A percentile compares a stretch with the other conserved stretches of the same genome.
Conservation (phyloP, 2,888 invertebrate genomes). For the Ornithoptera alexandrae region DNA sequence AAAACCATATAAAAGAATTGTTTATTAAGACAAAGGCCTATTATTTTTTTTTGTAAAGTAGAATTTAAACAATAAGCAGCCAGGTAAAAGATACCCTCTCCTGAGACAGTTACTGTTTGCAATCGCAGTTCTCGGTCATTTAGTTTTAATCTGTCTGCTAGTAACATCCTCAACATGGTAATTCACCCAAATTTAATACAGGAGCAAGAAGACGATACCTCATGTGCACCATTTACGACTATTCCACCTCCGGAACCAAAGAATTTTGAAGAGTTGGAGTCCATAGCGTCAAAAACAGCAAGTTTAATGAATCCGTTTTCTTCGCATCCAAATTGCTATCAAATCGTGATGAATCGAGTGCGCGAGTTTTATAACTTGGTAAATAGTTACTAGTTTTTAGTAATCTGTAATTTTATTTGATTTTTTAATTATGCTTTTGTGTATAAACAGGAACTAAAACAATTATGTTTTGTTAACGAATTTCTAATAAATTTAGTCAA, state of each 20-base stretch:
- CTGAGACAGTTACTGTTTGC: background rate
- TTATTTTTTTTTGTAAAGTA: background rate
- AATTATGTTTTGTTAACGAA: too few species aligned
- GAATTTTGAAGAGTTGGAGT: constrained; percentile 37
- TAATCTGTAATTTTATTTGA: background rate
- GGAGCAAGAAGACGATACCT: background rate
- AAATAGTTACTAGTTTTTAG: constrained; percentile 21
- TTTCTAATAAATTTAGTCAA: too few species aligned
- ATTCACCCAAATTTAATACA: background rate
- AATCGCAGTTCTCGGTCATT: background rate
- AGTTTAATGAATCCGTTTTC: constrained; percentile 30
- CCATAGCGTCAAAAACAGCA: constrained; percentile 36
- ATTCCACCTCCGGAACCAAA: constrained; percentile 31
- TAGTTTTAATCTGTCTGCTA: background rate
- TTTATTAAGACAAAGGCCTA: background rate
- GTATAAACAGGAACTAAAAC: background rate
- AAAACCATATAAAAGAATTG: background rate
- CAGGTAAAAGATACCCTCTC: background rate
- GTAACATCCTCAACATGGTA: constrained; percentile 1
- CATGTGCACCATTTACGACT: background rate
- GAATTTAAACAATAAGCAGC: background rate
- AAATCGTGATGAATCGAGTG: constrained; percentile 39
- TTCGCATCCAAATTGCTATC: constrained; percentile 27
- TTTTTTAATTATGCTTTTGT: background rate
- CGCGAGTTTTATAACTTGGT: constrained; percentile 42